These are phyloP conservation scores for Acanthosepion pharaonis DNA, from an alignment of 2,888 invertebrate species.

Conservation along the genomic window DNA sequence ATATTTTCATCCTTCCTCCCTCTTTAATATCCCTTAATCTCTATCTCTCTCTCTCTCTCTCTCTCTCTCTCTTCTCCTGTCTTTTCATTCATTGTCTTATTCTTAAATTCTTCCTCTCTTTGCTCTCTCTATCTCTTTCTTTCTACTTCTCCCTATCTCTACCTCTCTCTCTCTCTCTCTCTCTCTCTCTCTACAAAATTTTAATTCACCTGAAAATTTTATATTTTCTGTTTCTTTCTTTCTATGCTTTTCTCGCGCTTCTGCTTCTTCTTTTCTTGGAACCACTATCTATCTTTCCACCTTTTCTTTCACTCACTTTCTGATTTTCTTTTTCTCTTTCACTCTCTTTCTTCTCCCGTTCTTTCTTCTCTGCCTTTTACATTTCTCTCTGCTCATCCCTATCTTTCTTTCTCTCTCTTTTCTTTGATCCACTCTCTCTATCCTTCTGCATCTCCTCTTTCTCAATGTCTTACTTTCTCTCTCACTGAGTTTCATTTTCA, in stretches of 20 bases:
- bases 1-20: not conserved
- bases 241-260: too few species aligned
- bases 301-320: not conserved
- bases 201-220: too few species aligned
- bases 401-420: not conserved
- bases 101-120: not conserved
- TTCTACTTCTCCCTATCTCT: not conserved
- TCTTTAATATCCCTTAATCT: not conserved
- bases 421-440: not conserved
- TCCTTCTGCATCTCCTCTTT: too few species aligned
- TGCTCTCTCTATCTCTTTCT: not conserved
- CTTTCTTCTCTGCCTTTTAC: not conserved
- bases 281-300: not conserved
- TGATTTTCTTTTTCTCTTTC: not conserved
- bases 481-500: too few species aligned
- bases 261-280: not conserved
- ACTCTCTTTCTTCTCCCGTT: not conserved
- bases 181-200: too few species aligned
- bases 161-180: not conserved
- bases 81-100: not conserved
- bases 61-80: not conserved
- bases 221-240: too few species aligned
- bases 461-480: too few species aligned
- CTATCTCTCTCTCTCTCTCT: not conserved
- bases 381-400: not conserved